Conservation (phyloP, 1,140 invertebrate species). For the Papilio xuthus region DNA sequence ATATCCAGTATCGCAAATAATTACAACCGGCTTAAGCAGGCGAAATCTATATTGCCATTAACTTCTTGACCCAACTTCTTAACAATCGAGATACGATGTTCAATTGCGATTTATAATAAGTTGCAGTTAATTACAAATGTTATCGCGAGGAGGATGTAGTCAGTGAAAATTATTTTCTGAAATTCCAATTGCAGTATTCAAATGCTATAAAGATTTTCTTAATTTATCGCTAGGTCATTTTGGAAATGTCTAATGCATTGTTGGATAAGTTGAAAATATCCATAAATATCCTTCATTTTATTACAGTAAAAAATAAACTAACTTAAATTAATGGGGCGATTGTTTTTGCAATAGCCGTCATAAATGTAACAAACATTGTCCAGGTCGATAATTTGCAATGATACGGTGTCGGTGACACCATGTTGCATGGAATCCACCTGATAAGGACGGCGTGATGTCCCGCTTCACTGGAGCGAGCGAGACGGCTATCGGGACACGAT, state of each 20-base stretch:
- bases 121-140: conserved; percentile 20
- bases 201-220: neutral
- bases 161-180: neutral
- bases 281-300: too few relatives aligned
- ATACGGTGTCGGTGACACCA: neutral
- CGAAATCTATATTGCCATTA: conserved; percentile 37
- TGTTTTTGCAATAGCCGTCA: neutral
- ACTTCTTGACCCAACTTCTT: conserved; percentile 35
- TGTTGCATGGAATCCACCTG: conserved; percentile 16
- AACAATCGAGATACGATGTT: conserved; percentile 29
- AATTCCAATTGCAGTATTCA: neutral
- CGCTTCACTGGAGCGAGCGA: conserved; percentile 38
- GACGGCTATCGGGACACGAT: conserved; percentile 41
- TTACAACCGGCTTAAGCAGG: conserved; percentile 33
- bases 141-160: neutral
- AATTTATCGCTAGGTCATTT: too few relatives aligned
- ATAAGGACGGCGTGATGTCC: conserved; percentile 39
- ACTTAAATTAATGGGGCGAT: neutral
- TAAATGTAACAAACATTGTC: neutral
- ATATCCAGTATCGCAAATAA: conserved; percentile 34
- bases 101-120: conserved; percentile 32
- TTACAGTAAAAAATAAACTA: too few relatives aligned
- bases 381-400: conserved; percentile 11
- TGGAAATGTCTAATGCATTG: too few relatives aligned
- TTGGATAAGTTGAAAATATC: too few relatives aligned